Conservation (phyloP, 2,888 invertebrate genomes). For the Pachliopta kotzebuea region DNA sequence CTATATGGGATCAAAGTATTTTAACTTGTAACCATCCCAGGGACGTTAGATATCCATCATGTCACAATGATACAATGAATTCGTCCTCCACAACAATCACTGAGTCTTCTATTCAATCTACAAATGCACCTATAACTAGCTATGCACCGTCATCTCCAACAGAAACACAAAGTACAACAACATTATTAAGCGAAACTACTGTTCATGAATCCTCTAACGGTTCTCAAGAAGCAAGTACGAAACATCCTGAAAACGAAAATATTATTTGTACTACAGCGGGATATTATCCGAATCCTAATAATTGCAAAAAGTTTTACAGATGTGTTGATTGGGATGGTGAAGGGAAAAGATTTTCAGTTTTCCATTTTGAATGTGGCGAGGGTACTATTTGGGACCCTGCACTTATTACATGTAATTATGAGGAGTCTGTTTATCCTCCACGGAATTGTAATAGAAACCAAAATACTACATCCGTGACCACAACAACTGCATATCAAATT, state of each 20-base stretch:
- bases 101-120: conserved; percentile 33
- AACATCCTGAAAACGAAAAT: conserved; percentile 49
- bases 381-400: conserved; percentile 87
- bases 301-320: conserved; percentile 84
- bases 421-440: conserved; percentile 82
- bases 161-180: conserved; percentile 35
- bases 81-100: conserved; percentile 36
- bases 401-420: conserved; percentile 84
- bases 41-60: conserved; percentile 62
- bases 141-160: conserved; percentile 25
- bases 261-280: conserved; percentile 80
- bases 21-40: conserved; percentile 68
- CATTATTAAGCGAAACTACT: conserved; percentile 41
- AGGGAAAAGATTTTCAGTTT: conserved; percentile 80
- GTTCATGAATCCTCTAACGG: conserved; percentile 44
- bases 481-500: conserved; percentile 26
- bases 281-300: conserved; percentile 80
- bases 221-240: conserved; percentile 46
- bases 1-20: conserved; percentile 84
- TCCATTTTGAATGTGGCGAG: conserved; percentile 83
- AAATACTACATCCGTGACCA: conserved; percentile 40
- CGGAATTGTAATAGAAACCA: conserved; percentile 63
- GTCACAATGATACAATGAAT: conserved; percentile 38
- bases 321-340: conserved; percentile 82
- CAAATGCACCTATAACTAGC: conserved; percentile 30